Percentiles rank a stretch among this genome's conserved stretches.
Evolutionary conservation across 1,140 invertebrate genomes (phyloP).

Genomic region (Heliconius hermathena): DNA sequence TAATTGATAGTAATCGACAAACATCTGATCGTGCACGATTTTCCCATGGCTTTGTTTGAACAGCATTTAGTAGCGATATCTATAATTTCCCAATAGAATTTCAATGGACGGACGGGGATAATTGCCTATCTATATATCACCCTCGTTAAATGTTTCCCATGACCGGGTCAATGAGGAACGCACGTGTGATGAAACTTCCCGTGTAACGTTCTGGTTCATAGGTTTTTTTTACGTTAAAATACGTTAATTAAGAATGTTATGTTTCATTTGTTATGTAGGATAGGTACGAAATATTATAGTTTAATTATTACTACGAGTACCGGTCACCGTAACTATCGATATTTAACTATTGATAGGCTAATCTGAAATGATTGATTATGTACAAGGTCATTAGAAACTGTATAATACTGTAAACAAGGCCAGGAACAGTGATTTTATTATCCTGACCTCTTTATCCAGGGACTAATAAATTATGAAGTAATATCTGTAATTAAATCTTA

Average conservation of each 20-base stretch:
- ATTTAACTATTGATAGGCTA: not conserved
- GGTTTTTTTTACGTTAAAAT: constrained; percentile 25
- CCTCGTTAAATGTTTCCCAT: constrained; percentile 74
- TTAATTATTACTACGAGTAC: no score
- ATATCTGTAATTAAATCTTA: no score
- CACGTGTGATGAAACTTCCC: constrained; percentile 44
- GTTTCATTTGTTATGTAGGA: not conserved
- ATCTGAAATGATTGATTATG: not conserved
- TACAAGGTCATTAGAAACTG: not conserved
- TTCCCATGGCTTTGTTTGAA: constrained; percentile 41
- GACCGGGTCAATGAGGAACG: constrained; percentile 44
- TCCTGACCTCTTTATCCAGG: no score
- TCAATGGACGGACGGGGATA: constrained; percentile 60
- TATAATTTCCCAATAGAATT: constrained; percentile 59
- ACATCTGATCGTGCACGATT: constrained; percentile 22
- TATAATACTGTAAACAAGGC: not conserved
- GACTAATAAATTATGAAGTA: no score
- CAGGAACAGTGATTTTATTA: not conserved
- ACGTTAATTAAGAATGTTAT: constrained; percentile 16
- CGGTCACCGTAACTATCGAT: no score
- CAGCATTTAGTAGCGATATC: constrained; percentile 46
- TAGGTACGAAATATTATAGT: not conserved
- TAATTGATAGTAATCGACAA: constrained; percentile 25
- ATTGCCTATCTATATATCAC: constrained; percentile 69
- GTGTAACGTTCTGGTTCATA: constrained; percentile 38